Evolutionary conservation across 2,797 vertebrate species (phyloP).

Genomic region (Diplodus puntazzo): DNA sequence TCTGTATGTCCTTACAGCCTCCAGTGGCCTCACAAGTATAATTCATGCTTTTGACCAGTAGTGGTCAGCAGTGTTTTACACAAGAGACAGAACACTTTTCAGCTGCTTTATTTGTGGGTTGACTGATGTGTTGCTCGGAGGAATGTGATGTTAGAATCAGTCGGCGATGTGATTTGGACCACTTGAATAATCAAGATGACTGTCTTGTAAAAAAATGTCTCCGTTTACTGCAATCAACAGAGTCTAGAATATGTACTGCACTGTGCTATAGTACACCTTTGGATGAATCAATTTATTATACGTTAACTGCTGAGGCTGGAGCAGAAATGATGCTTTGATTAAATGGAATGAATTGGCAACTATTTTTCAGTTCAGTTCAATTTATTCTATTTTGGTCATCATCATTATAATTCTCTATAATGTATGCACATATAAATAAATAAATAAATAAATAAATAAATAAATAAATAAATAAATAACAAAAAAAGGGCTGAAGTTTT

Average conservation of each 20-base stretch:
- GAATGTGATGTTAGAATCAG: background rate
- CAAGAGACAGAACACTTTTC: background rate
- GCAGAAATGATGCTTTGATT: background rate
- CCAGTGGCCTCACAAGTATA: conserved; percentile 5
- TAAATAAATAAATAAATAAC: too few relatives aligned
- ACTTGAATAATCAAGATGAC: background rate
- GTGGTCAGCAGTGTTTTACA: conserved; percentile 63
- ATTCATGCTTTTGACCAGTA: conserved; percentile 51
- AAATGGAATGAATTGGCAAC: background rate
- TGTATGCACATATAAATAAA: too few relatives aligned
- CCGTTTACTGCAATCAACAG: too few relatives aligned
- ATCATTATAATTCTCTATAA: too few relatives aligned
- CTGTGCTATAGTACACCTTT: background rate
- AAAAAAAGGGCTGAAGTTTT: too few relatives aligned
- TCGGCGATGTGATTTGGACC: background rate
- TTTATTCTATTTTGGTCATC: too few relatives aligned
- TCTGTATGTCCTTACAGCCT: conserved; percentile 9
- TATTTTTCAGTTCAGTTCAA: background rate
- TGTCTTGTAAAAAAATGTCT: background rate
- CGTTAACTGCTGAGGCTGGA: background rate
- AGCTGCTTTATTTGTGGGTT: background rate
- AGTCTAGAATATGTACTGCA: too few relatives aligned
- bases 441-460: too few relatives aligned
- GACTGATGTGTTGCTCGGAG: background rate
- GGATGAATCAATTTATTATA: background rate